Percentiles rank a stretch among this genome's conserved stretches.
phyloP scores from a whole-genome alignment of 2,888 invertebrate genomes.

The Esperia sulphurella region DNA sequence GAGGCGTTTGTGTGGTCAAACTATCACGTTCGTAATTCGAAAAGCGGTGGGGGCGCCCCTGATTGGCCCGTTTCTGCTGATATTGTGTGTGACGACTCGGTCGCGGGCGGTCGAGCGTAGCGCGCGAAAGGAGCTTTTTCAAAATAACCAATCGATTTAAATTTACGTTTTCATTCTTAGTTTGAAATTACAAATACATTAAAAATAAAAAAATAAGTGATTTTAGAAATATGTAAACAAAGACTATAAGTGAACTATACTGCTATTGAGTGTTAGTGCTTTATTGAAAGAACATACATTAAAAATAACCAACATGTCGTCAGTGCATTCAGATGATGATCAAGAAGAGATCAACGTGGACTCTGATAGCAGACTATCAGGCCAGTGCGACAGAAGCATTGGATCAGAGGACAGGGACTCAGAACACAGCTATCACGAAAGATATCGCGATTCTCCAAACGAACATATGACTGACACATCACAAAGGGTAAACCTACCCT shows the following conservation, averaged over 20 bases:
- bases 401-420: slow-evolving; percentile 79
- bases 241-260: slow-evolving; percentile 26
- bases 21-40: slow-evolving; percentile 64
- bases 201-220: neutral
- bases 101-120: slow-evolving; percentile 63
- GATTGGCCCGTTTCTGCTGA: slow-evolving; percentile 64
- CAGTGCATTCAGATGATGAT: slow-evolving; percentile 80
- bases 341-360: slow-evolving; percentile 84
- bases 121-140: slow-evolving; percentile 47
- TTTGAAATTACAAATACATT: too few relatives aligned
- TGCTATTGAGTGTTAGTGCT: slow-evolving; percentile 45
- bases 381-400: slow-evolving; percentile 68
- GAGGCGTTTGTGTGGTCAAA: slow-evolving; percentile 75
- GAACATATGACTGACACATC: slow-evolving; percentile 74
- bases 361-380: slow-evolving; percentile 81
- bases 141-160: slow-evolving; percentile 35
- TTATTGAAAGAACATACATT: slow-evolving; percentile 15
- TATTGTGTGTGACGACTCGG: slow-evolving; percentile 65
- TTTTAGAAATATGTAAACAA: slow-evolving; percentile 21
- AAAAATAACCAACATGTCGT: slow-evolving; percentile 63
- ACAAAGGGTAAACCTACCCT: slow-evolving; percentile 82
- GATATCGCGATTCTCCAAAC: slow-evolving; percentile 69
- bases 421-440: slow-evolving; percentile 74
- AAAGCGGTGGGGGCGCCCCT: slow-evolving; percentile 64
- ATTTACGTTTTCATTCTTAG: slow-evolving; percentile 5